Percentiles rank a stretch among this genome's conserved stretches.
Conservation (phyloP, 2,888 invertebrate genomes). For the Nemoura dubitans region DNA sequence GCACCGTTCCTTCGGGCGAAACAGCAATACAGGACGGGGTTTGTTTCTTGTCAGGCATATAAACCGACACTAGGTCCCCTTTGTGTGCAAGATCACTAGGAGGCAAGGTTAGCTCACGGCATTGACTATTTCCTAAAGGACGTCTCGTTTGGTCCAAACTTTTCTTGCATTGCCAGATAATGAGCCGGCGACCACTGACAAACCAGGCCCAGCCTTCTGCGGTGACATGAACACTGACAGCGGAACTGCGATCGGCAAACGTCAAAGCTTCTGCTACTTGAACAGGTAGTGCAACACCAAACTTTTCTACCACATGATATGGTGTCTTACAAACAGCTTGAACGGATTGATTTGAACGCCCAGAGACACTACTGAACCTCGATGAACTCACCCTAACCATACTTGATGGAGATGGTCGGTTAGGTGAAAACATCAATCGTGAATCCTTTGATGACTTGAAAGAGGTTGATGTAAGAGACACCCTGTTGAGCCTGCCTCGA, state of each 20-base stretch:
- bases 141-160: constrained; percentile 36
- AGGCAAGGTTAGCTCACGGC: constrained; percentile 86
- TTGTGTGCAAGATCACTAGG: constrained; percentile 93
- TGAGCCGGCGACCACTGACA: constrained; percentile 83
- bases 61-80: constrained; percentile 82
- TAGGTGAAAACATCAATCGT: constrained; percentile 7
- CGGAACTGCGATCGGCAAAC: constrained; percentile 73
- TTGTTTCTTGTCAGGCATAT: constrained; percentile 68
- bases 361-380: constrained; percentile 62
- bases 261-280: constrained; percentile 88
- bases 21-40: constrained; percentile 89
- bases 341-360: constrained; percentile 72
- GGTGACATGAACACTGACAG: constrained; percentile 72
- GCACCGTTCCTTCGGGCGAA: constrained; percentile 90
- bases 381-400: constrained; percentile 23
- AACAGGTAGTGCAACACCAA: constrained; percentile 84
- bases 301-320: constrained; percentile 78
- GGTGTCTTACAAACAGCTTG: constrained; percentile 81
- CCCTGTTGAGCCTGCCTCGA: neutral
- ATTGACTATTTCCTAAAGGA: constrained; percentile 64
- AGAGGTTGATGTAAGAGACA: neutral
- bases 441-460: constrained; percentile 20
- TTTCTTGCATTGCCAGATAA: constrained; percentile 79
- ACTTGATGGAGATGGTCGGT: neutral
- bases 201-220: constrained; percentile 83